Evolutionary conservation across 2,797 vertebrate species (phyloP).

Genomic region (Triplophysa bombifrons): DNA sequence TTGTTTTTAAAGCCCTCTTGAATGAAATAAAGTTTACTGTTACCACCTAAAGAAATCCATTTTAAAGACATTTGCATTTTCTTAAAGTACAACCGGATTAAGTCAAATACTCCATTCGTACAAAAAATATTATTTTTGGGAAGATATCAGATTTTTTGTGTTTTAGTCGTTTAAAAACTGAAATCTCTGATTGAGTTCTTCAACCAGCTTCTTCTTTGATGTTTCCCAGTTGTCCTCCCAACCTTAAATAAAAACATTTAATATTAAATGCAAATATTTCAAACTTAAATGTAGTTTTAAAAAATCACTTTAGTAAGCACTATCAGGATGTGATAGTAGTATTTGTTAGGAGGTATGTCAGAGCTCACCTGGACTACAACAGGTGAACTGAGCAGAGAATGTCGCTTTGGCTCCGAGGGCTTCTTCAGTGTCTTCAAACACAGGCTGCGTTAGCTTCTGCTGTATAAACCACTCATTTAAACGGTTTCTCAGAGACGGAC

Average conservation of each 20-base stretch:
- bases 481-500: conserved; percentile 42
- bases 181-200: conserved; percentile 47
- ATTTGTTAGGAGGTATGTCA: background rate
- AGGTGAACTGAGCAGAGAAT: conserved; percentile 54
- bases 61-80: background rate
- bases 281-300: background rate
- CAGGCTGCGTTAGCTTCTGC: conserved; percentile 40
- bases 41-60: too few relatives aligned
- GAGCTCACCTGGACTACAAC: conserved; percentile 54
- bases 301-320: background rate
- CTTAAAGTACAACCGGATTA: background rate
- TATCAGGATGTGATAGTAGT: background rate
- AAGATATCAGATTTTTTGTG: background rate
- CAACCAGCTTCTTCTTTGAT: conserved; percentile 40
- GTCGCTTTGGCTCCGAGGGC: conserved; percentile 52
- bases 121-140: background rate
- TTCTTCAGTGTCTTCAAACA: conserved; percentile 54
- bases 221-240: conserved; percentile 40
- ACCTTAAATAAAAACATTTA: conserved; percentile 42
- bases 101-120: background rate
- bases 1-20: too few relatives aligned
- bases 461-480: conserved; percentile 61
- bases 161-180: conserved; percentile 28
- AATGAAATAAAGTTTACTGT: too few relatives aligned
- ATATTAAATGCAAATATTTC: background rate